Percentiles rank a stretch among this genome's conserved stretches.
Conservation (phyloP, 2,113 vertebrate genomes). For the Charina bottae region DNA sequence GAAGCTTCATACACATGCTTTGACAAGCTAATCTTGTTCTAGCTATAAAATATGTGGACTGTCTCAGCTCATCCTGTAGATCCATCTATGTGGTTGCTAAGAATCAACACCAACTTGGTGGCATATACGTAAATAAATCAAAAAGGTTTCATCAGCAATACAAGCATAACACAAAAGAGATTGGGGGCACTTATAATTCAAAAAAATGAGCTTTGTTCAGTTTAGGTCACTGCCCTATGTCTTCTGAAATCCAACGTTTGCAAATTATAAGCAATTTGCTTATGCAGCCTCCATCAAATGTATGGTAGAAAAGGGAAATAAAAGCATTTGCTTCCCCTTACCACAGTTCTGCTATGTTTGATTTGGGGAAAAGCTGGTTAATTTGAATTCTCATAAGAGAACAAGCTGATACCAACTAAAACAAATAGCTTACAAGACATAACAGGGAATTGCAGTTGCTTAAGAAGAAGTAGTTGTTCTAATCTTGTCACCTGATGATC, state of each 20-base stretch:
- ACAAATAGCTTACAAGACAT: background rate
- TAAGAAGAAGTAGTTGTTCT: background rate
- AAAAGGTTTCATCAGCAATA: background rate
- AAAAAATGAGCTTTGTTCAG: background rate
- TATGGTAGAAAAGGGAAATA: background rate
- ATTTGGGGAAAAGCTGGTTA: background rate
- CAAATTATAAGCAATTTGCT: background rate
- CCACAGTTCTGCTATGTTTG: background rate
- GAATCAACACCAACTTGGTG: background rate
- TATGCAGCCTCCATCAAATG: background rate
- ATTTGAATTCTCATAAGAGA: background rate
- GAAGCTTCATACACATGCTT: background rate
- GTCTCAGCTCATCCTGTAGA: background rate
- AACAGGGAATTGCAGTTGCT: background rate
- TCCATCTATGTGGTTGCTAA: background rate
- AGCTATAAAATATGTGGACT: background rate
- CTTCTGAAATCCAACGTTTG: conserved; percentile 3
- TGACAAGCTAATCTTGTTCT: background rate
- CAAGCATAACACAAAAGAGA: background rate
- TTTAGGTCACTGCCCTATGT: background rate
- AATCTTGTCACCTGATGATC: background rate
- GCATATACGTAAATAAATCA: background rate
- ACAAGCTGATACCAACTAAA: background rate
- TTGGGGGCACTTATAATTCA: background rate
- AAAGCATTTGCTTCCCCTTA: background rate